phyloP scores from a whole-genome alignment of 92 coral and sea anemone genomes.

The Anthopleura xanthogrammica region DNA sequence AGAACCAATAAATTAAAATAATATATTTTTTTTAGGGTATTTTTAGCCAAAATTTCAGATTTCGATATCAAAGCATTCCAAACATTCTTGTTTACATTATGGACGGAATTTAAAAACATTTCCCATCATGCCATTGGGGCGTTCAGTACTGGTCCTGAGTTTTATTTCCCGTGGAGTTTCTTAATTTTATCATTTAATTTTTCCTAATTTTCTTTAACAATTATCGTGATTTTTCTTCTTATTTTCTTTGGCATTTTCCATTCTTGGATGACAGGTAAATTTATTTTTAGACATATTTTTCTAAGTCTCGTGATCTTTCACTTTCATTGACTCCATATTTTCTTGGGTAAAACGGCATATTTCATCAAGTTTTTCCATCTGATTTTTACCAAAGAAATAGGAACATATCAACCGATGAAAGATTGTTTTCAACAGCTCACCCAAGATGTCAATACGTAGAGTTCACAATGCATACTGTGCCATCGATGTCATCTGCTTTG shows the following conservation, averaged over 20 bases:
- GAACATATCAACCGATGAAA: background rate
- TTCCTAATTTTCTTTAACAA: background rate
- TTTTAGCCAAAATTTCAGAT: no score
- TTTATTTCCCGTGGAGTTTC: background rate
- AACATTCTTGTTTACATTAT: background rate
- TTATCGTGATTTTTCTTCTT: background rate
- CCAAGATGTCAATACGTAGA: conserved; percentile 18
- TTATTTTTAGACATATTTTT: background rate
- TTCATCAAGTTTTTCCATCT: background rate
- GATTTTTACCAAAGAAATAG: background rate
- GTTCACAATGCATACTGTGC: conserved; percentile 27
- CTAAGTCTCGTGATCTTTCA: background rate
- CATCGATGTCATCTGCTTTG: conserved; percentile 52
- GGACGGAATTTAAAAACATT: background rate
- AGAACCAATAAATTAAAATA: no score
- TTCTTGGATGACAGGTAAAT: background rate
- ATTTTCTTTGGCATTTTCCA: background rate
- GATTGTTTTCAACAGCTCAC: background rate
- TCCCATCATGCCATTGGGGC: background rate
- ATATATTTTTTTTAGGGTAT: no score
- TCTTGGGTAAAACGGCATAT: background rate
- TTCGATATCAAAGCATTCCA: background rate
- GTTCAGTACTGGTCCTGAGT: background rate
- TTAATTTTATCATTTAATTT: background rate
- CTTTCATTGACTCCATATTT: background rate